These are phyloP conservation scores for Stichodactyla helianthus DNA, from an alignment of 64 coral and sea anemone species.

Conservation along the genomic window DNA sequence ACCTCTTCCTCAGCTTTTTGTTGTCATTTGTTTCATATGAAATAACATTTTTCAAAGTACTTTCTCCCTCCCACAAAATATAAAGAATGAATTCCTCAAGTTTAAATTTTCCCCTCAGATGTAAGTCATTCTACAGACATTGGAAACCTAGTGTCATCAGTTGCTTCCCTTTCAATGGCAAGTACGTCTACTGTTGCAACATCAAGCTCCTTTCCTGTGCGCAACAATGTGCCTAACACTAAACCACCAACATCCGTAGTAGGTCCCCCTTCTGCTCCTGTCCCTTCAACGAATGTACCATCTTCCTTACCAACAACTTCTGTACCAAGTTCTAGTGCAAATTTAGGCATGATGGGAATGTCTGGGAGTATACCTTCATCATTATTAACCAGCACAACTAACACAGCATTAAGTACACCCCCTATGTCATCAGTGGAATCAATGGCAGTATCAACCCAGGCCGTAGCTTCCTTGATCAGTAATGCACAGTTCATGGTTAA, in stretches of 20 bases:
- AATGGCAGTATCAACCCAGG: slow-evolving; percentile 48
- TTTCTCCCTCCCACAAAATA: too few relatives aligned
- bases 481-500: slow-evolving; percentile 61
- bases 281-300: slow-evolving; percentile 8
- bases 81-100: too few relatives aligned
- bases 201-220: slow-evolving; percentile 33
- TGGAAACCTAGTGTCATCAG: slow-evolving; percentile 70
- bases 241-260: slow-evolving; percentile 38
- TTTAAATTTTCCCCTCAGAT: slow-evolving; percentile 42
- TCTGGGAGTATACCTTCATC: slow-evolving; percentile 14
- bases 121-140: slow-evolving; percentile 40
- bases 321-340: not conserved
- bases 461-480: slow-evolving; percentile 54
- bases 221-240: slow-evolving; percentile 7
- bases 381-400: slow-evolving; percentile 27
- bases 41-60: too few relatives aligned
- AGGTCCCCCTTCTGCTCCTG: slow-evolving; percentile 14
- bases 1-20: too few relatives aligned
- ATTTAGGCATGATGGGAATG: slow-evolving; percentile 24
- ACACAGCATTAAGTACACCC: slow-evolving; percentile 49
- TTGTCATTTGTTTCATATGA: too few relatives aligned
- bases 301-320: slow-evolving; percentile 28
- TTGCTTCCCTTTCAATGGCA: slow-evolving; percentile 71
- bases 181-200: slow-evolving; percentile 55
- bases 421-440: slow-evolving; percentile 55